Conservation (phyloP, 2,797 vertebrate species). For the Acropternis orthonyx region DNA sequence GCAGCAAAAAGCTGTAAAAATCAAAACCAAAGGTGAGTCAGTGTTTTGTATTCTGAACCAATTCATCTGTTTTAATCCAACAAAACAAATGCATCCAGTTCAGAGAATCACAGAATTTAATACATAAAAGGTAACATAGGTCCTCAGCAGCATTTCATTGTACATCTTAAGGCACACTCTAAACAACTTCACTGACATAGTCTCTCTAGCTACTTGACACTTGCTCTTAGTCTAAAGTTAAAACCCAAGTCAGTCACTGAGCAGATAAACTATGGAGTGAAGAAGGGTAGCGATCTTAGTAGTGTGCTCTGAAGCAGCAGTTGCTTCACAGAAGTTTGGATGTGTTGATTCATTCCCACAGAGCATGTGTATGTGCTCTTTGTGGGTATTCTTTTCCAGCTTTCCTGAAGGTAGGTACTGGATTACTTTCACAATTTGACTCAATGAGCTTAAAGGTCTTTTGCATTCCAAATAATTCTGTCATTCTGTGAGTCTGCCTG, state of each 20-base stretch:
- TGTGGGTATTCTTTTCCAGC: not conserved
- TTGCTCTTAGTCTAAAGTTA: not conserved
- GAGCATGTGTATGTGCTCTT: not conserved
- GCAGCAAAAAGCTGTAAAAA: constrained; percentile 89
- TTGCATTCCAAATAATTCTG: not conserved
- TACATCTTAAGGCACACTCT: not conserved
- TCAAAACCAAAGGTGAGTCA: constrained; percentile 88
- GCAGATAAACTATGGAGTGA: not conserved
- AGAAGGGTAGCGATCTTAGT: not conserved
- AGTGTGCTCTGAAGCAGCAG: not conserved
- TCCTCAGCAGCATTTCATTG: not conserved
- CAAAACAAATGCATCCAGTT: not conserved
- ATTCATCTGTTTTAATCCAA: not conserved
- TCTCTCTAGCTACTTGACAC: not conserved
- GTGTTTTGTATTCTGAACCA: not conserved
- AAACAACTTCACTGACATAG: not conserved
- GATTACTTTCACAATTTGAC: not conserved
- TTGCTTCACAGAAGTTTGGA: not conserved
- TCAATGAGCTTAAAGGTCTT: not conserved
- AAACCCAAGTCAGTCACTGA: not conserved
- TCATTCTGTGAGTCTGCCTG: not conserved
- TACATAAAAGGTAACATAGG: not conserved
- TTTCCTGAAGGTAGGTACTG: not conserved
- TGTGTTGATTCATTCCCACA: not conserved
- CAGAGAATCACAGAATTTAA: not conserved